Evolutionary conservation across 2,888 invertebrate genomes (phyloP), one percentile per base, ranked within the genome.

Genomic region (Aleiodes testaceus): DNA sequence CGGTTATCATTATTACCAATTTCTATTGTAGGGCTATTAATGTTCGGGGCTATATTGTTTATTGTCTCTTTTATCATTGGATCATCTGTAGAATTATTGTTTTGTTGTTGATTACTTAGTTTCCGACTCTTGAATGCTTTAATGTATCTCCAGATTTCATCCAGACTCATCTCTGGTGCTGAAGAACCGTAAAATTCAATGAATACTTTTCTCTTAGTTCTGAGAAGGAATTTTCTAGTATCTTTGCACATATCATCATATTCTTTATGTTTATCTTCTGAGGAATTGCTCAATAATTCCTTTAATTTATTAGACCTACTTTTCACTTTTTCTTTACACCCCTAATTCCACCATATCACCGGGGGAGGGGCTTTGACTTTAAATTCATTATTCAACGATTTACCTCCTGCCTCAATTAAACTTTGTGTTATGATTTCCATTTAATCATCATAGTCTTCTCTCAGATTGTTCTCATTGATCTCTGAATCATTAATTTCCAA

Each of bases 101-200:
- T 3, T 18, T n/a, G 6, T 14, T 14, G 49, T 3, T 14, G 7
- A 9, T n/a, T 14, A 7, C 18, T 18, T 7, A 49, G n/a, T 14
- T 49, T 49, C n/a, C 49, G 2, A 49, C 14, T 49, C n/a, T 49
- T 49, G n/a, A 49, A 49, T 14, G 49, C 49, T 49, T 49, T 49
- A 7, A 49, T 9, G 18, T 49, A 49, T 9, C 14, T 18, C 18
- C 49, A 49, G n/a, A 49, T 49, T 49, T 18, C 18, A 18, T 49
- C 49, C 6, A 49, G 5, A 5, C 14, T 16, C 47, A 49, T 49
- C n/a, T 49, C 16, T 5, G 47, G 47, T 2, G n/a, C 4, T 16
- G 14, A n/a, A 2, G 47, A 3, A 2, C n/a, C 47, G 14, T 14
- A 49, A 5, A 49, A 49, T 5, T 49, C 47, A 14, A 49, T 49